phyloP scores from a whole-genome alignment of 2,797 vertebrate genomes.

The Carduelis carduelis region DNA sequence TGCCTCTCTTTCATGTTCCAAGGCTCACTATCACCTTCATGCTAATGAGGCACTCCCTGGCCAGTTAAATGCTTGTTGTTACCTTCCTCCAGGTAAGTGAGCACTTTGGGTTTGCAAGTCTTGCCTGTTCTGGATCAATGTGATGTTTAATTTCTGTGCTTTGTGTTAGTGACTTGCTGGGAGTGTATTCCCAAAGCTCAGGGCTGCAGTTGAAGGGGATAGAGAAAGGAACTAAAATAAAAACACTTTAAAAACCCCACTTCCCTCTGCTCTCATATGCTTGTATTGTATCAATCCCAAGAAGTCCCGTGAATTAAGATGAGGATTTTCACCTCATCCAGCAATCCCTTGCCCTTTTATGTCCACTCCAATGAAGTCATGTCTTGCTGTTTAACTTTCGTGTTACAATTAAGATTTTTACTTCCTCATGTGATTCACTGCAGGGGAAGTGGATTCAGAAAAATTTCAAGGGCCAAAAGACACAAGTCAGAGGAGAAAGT shows the following conservation, averaged over 20 bases:
- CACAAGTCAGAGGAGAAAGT: background rate
- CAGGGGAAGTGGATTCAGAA: conserved; percentile 43
- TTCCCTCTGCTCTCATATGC: background rate
- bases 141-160: background rate
- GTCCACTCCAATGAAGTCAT: conserved; percentile 57
- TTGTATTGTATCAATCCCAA: conserved; percentile 32
- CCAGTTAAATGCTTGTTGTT: background rate
- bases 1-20: conserved; percentile 17
- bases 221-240: conserved; percentile 24
- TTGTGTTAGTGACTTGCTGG: background rate
- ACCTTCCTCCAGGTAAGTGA: background rate
- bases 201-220: background rate
- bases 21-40: background rate
- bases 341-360: conserved; percentile 56
- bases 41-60: background rate
- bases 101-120: background rate
- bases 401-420: conserved; percentile 63
- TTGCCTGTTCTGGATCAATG: background rate
- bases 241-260: background rate
- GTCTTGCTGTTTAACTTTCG: conserved; percentile 64
- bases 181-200: background rate
- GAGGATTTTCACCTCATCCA: conserved; percentile 29
- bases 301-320: conserved; percentile 24
- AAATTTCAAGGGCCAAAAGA: conserved; percentile 26
- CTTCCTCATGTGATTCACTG: conserved; percentile 65